Evolutionary conservation across 2,113 vertebrate species (phyloP).

Genomic region (Rhombomys opimus): DNA sequence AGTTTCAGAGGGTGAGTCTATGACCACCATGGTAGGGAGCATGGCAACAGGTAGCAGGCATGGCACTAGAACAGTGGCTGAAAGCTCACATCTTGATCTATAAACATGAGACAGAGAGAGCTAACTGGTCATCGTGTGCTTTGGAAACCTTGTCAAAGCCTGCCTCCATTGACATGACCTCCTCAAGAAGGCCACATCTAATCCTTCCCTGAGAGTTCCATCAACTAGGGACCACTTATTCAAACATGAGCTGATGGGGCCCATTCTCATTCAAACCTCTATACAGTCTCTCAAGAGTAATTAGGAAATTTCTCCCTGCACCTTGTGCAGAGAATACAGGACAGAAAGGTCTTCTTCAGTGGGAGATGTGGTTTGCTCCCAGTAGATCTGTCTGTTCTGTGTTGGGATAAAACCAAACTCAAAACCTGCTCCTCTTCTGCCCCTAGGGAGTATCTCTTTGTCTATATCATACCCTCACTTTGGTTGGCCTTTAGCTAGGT

Average conservation of each 20-base stretch:
- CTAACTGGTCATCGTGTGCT: background rate
- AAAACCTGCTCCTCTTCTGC: background rate
- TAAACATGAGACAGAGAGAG: background rate
- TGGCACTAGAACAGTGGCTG: background rate
- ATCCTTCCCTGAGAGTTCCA: background rate
- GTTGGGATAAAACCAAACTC: background rate
- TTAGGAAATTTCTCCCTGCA: background rate
- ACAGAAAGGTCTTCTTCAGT: accelerated
- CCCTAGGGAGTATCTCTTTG: background rate
- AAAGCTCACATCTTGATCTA: background rate
- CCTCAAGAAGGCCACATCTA: background rate
- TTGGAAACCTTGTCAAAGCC: background rate
- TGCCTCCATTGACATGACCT: background rate
- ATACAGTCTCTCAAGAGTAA: background rate
- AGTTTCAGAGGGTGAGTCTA: background rate
- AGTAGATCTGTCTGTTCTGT: accelerated
- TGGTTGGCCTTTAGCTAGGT: background rate
- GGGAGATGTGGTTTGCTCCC: background rate
- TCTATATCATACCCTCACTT: accelerated
- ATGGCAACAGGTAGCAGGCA: background rate
- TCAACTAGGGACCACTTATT: too few relatives aligned
- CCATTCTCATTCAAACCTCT: background rate
- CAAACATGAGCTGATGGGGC: background rate
- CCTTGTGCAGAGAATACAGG: background rate
- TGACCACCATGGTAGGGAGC: background rate